Evolutionary conservation across 2,113 vertebrate genomes (phyloP).

Genomic region (Macroglossus sobrinus): DNA sequence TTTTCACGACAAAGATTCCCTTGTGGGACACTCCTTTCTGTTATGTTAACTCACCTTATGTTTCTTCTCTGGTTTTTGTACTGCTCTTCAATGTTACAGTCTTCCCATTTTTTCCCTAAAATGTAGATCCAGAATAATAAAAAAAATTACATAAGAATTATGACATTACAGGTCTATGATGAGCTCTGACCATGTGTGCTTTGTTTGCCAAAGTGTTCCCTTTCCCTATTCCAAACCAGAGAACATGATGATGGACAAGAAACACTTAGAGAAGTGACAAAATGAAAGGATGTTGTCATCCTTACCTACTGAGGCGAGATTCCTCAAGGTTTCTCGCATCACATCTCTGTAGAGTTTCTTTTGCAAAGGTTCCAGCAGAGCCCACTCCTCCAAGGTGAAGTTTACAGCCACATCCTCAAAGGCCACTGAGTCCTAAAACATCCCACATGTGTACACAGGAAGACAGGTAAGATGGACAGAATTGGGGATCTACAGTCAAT

Average conservation of each 20-base stretch:
- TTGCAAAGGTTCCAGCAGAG: constrained; percentile 14
- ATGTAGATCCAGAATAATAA: neutral
- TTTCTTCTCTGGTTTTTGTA: neutral
- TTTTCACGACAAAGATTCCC: neutral
- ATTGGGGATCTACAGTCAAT: neutral
- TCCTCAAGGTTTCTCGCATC: constrained; percentile 49
- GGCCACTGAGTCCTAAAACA: constrained; percentile 13
- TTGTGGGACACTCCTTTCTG: neutral
- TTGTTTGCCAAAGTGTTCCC: neutral
- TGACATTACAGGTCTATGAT: neutral
- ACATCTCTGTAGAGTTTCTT: constrained; percentile 33
- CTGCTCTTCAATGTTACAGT: neutral
- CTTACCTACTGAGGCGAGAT: constrained; percentile 34
- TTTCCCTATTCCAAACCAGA: neutral
- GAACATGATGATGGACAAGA: neutral
- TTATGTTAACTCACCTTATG: constrained; percentile 39
- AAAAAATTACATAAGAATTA: constrained; percentile 9
- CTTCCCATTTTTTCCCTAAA: constrained; percentile 26
- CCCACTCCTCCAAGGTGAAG: constrained; percentile 54
- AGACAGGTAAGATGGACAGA: neutral
- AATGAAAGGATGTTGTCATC: neutral
- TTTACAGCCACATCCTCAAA: neutral
- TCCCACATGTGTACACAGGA: neutral
- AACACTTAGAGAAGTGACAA: neutral
- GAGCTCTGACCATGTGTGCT: neutral